Base-by-base conservation (phyloP, 2,888 invertebrate species). In the Melieria crassipennis region DNA sequence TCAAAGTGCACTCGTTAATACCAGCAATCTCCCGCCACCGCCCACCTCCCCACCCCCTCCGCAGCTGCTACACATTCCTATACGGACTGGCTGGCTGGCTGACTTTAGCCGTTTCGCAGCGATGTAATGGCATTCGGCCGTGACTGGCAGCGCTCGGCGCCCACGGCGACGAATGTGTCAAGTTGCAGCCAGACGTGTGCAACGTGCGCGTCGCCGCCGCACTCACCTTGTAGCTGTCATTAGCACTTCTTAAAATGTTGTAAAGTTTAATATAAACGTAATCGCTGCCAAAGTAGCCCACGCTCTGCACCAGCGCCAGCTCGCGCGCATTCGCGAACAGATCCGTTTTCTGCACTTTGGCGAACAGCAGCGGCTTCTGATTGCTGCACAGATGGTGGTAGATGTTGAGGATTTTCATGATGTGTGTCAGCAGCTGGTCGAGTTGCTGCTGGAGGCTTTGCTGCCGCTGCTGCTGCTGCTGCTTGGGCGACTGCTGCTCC, bases 211-310 rank as follows among this genome's bases (percentile, higher is more conserved):
- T 60, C 16, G 50, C 43, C 9, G 16, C 47, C 55, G 56, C 69
- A 77, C 82, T 84, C 84, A 94, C 95, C 90, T 94, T 95, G 87
- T 96, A 95, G 88, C 94, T 97, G 46, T 92, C 91, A 86, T 95
- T 94, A 4, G 95, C 93, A 76, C 93, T 92, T 83, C 92, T 92
- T 70, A 97, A 85, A 67, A 91, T 91, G 71, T 95, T 95, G 85
- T 94, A 94, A 73, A 97, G 89, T 86, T 93, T 94, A 89, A 94
- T 90, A 84, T 97, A 97, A 84, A 95, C 93, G 0, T 94, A 92
- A 73, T 92, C 90, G 74, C 88, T 90, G 67, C 88, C 89, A 86
- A 93, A 93, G 80, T 90, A 90, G 1, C 93, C 92, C 63, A 88
- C 68, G 73, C 81, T 81, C 74, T 81, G 84, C 63, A 81, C 76